Base-by-base conservation (phyloP, 2,797 vertebrate genomes). In the Notolabrus celidotus region DNA sequence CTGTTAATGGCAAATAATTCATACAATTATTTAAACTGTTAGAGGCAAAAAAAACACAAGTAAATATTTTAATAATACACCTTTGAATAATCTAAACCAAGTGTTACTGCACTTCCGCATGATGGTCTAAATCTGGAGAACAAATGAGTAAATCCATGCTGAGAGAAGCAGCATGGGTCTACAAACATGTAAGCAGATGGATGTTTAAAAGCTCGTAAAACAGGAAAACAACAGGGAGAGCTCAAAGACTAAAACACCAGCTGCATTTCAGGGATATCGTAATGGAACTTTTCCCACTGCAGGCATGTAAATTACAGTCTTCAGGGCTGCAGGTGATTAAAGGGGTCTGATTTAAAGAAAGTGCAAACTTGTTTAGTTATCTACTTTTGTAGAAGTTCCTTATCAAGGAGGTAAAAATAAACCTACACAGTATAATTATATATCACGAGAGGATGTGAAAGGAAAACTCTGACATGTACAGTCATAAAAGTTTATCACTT, bases 141-240 rank as follows among this genome's bases (percentile, higher is more conserved):
- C 34, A 73, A 65, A 79, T 14, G 6, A 41, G 60, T 42, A 53
- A 79, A 77, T 16, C 67, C 69, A 58, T 36, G 47, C 29, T 70
- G 52, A 62, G 78, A 61, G 12, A n/a, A 31, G n/a, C 31, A 20
- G 60, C 74, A 59, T 69, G 58, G 39, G 25, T 68, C 10, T 22
- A 33, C 76, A 82, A 69, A 80, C 64, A 67, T 58, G 67, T 53
- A 20, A 64, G 73, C 83, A 88, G 83, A 71, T 87, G 61, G 61
- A 45, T 53, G 46, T 88, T 89, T 82, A 77, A 80, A 83, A 68
- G 75, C 84, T 82, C 79, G 49, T 89, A 88, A 93, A 92, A 74
- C 31, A 45, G 56, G 54, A 80, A 74, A 69, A 83, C 77, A 84
- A 80, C 72, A 67, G 46, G 53, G 23, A 79, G 77, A 67, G 63